phyloP scores from a whole-genome alignment of 23 tunicate species.

The Clavelina lepadiformis region DNA sequence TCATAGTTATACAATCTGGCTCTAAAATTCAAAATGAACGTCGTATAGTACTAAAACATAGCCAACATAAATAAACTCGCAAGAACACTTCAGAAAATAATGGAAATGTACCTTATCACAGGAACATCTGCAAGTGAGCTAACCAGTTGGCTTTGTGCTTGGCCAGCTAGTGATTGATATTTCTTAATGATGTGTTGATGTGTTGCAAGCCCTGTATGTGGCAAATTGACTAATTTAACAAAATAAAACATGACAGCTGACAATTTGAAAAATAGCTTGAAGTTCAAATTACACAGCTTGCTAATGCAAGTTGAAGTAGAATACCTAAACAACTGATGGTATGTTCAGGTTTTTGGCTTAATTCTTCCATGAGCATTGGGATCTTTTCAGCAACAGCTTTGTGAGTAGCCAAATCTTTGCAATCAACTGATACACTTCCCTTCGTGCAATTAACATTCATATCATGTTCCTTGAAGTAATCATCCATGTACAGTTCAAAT shows the following conservation, averaged over 20 bases:
- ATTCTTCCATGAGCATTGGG: slow-evolving; percentile 39
- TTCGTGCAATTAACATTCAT: slow-evolving; percentile 37
- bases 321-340: slow-evolving; percentile 65
- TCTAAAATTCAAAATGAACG: slow-evolving; percentile 16
- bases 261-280: too few relatives aligned
- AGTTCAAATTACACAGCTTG: not conserved
- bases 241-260: too few relatives aligned
- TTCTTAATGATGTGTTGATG: slow-evolving; percentile 53
- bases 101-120: slow-evolving; percentile 44
- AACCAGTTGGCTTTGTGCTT: slow-evolving; percentile 19
- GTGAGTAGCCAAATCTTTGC: slow-evolving; percentile 53
- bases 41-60: not conserved
- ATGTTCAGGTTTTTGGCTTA: slow-evolving; percentile 55
- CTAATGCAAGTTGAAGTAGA: not conserved
- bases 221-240: not conserved
- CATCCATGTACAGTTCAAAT: slow-evolving; percentile 45
- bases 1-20: slow-evolving; percentile 77
- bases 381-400: slow-evolving; percentile 13
- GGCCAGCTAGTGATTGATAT: slow-evolving; percentile 37
- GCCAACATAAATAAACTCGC: not conserved
- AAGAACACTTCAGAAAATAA: not conserved
- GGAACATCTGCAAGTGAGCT: slow-evolving; percentile 65
- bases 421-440: slow-evolving; percentile 67
- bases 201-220: slow-evolving; percentile 59
- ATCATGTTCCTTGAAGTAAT: slow-evolving; percentile 49